phyloP scores from a whole-genome alignment of 1,140 invertebrate species.

The Chrysopa pallens region DNA sequence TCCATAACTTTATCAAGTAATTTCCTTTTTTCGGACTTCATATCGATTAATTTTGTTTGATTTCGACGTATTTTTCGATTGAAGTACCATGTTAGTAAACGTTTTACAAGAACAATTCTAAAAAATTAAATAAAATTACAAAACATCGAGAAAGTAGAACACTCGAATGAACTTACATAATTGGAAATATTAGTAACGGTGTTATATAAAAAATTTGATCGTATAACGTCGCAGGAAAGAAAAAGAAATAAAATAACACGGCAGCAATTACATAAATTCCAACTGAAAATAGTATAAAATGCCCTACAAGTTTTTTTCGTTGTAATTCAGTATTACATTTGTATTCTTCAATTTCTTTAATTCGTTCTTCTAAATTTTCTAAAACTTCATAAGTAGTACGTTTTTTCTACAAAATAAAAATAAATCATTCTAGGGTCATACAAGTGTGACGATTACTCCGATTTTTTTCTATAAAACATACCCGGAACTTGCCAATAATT shows the following conservation, averaged over 20 bases:
- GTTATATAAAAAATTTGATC: conserved; percentile 51
- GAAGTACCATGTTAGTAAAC: conserved; percentile 73
- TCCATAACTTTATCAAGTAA: conserved; percentile 93
- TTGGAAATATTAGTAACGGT: conserved; percentile 54
- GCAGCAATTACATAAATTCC: conserved; percentile 59
- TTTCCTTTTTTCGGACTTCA: conserved; percentile 68
- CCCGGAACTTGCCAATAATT: conserved; percentile 9
- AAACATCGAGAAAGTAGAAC: conserved; percentile 7
- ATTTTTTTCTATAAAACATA: conserved; percentile 5
- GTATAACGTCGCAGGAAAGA: conserved; percentile 44
- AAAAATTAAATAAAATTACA: conserved; percentile 17
- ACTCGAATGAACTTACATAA: conserved; percentile 44
- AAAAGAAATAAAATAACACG: conserved; percentile 60
- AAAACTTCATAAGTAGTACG: conserved; percentile 58
- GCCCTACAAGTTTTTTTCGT: conserved; percentile 61
- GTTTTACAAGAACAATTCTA: conserved; percentile 65
- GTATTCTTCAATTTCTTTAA: conserved; percentile 62
- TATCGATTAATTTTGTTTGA: conserved; percentile 49
- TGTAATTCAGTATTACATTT: conserved; percentile 55
- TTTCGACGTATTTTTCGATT: conserved; percentile 65
- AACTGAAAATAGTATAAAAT: conserved; percentile 61
- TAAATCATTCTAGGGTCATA: conserved; percentile 1
- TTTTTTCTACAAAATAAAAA: conserved; percentile 51
- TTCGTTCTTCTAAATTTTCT: conserved; percentile 62
- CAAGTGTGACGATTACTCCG: not conserved